Evolutionary conservation across 2,797 vertebrate species (phyloP).

Genomic region (Etheostoma perlongum): DNA sequence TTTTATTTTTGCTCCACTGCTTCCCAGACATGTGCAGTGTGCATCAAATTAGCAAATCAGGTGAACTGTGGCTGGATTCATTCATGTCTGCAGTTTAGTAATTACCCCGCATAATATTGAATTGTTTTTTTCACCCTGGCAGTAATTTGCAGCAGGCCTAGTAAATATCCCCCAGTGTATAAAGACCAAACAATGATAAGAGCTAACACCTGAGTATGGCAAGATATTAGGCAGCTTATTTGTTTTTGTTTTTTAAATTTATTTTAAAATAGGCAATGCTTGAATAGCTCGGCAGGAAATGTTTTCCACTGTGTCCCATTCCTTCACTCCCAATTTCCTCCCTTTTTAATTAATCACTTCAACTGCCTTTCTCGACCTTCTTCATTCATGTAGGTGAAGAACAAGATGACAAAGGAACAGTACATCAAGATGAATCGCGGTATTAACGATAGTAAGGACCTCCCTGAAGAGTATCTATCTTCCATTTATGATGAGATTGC

Average conservation of each 20-base stretch:
- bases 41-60: not conserved
- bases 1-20: not conserved
- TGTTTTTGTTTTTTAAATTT: not conserved
- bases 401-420: slow-evolving; percentile 99
- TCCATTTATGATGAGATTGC: slow-evolving; percentile 97
- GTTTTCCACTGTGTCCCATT: not conserved
- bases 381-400: slow-evolving; percentile 89
- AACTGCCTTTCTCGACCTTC: not conserved
- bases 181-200: not conserved
- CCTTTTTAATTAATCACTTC: not conserved
- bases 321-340: not conserved
- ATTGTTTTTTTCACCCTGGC: not conserved
- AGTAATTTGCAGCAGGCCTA: not conserved
- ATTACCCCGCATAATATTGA: not conserved
- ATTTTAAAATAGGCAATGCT: not conserved
- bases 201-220: not conserved
- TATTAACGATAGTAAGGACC: slow-evolving; percentile 97
- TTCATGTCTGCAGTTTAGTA: not conserved
- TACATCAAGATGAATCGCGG: slow-evolving; percentile 99
- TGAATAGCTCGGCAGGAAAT: not conserved
- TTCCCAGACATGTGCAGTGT: not conserved
- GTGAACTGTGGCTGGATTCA: not conserved
- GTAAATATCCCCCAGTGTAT: not conserved
- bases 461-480: slow-evolving; percentile 96
- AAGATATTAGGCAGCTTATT: not conserved